phyloP scores from a whole-genome alignment of 1,140 invertebrate genomes.

The Laodelphax striatellus region DNA sequence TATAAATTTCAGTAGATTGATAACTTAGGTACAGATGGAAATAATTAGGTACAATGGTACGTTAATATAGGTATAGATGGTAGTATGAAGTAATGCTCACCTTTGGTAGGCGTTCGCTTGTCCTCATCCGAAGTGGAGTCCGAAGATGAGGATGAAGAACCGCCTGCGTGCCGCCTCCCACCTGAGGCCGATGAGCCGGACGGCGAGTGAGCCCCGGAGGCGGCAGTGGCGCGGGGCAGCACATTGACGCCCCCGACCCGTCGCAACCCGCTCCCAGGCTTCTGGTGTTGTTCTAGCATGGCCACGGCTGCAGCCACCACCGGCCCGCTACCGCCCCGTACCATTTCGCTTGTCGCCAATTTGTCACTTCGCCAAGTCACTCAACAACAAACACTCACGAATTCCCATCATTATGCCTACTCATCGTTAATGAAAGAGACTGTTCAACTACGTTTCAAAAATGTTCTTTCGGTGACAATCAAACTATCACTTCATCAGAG shows the following conservation, averaged over 20 bases:
- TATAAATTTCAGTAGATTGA: too few relatives aligned
- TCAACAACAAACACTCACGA: too few relatives aligned
- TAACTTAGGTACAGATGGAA: too few relatives aligned
- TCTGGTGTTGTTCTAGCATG: slow-evolving; percentile 16
- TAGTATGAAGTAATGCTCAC: too few relatives aligned
- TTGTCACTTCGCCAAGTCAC: too few relatives aligned
- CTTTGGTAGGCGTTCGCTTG: background rate
- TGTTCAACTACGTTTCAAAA: too few relatives aligned
- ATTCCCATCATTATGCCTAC: too few relatives aligned
- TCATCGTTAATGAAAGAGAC: too few relatives aligned
- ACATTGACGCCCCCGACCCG: slow-evolving; percentile 6
- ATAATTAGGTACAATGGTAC: too few relatives aligned
- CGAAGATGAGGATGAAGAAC: background rate
- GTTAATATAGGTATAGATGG: too few relatives aligned
- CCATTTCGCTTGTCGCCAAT: slow-evolving; percentile 2
- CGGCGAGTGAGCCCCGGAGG: background rate
- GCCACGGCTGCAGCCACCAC: slow-evolving; percentile 20
- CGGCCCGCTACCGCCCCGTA: slow-evolving; percentile 13
- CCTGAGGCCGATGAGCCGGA: background rate
- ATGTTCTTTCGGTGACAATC: too few relatives aligned
- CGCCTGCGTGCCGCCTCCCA: background rate
- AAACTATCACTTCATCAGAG: too few relatives aligned
- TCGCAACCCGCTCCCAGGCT: background rate
- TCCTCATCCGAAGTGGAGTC: background rate
- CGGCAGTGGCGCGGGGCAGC: background rate